These are phyloP conservation scores for Aradophagus sp. DNA, from an alignment of 1,140 invertebrate genomes.

Conservation along the genomic window DNA sequence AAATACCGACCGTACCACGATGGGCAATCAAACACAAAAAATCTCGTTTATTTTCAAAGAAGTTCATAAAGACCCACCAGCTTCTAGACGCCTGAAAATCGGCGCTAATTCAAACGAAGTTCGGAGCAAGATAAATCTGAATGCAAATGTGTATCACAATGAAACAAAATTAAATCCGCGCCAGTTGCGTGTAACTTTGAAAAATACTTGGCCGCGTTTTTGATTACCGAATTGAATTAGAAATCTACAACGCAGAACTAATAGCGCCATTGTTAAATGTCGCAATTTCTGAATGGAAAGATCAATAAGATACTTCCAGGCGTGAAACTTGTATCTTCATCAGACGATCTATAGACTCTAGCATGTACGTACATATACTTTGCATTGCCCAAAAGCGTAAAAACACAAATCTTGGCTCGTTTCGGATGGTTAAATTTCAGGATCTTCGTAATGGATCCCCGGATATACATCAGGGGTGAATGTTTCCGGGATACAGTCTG, in stretches of 20 bases:
- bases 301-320: constrained; percentile 49
- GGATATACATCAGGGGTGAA: constrained; percentile 68
- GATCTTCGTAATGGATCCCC: constrained; percentile 73
- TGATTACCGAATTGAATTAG: constrained; percentile 41
- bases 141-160: constrained; percentile 15
- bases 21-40: constrained; percentile 50
- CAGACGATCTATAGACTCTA: constrained; percentile 51
- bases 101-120: constrained; percentile 26
- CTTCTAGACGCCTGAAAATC: constrained; percentile 22
- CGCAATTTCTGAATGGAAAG: constrained; percentile 23
- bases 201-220: constrained; percentile 10
- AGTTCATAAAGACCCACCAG: constrained; percentile 35
- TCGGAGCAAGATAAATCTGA: constrained; percentile 6
- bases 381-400: constrained; percentile 57
- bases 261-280: constrained; percentile 40
- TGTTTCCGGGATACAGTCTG: constrained; percentile 67
- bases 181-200: not conserved
- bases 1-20: constrained; percentile 54
- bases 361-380: constrained; percentile 53
- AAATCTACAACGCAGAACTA: constrained; percentile 25
- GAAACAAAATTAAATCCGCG: constrained; percentile 29
- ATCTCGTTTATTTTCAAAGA: constrained; percentile 49
- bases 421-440: constrained; percentile 68
- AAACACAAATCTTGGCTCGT: constrained; percentile 68
- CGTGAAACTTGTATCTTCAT: constrained; percentile 55